phyloP scores from a whole-genome alignment of 2,113 vertebrate species.

The Heptranchias perlo region DNA sequence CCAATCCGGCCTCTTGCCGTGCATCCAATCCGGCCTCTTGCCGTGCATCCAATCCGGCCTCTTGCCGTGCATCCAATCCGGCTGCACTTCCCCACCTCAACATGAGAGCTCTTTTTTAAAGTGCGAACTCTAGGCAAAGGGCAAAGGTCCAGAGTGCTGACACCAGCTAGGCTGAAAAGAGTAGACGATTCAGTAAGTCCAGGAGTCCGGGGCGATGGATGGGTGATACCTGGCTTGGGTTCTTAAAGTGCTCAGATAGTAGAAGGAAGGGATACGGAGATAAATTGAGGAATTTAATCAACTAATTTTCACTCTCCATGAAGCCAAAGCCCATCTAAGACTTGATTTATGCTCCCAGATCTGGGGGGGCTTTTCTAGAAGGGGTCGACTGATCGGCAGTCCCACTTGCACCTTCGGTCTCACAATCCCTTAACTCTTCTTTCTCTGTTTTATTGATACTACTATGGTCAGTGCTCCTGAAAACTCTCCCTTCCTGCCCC shows the following conservation, averaged over 20 bases:
- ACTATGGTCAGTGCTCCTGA: not conserved
- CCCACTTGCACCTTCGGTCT: not conserved
- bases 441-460: not conserved
- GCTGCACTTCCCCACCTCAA: not conserved
- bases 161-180: not conserved
- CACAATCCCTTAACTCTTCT: too few species aligned
- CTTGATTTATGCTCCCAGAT: not conserved
- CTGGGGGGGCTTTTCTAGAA: not conserved
- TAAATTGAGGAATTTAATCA: not conserved
- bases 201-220: too few species aligned
- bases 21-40: too few species aligned
- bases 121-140: not conserved
- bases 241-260: not conserved
- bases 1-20: too few species aligned
- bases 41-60: too few species aligned
- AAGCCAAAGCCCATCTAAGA: not conserved
- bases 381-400: not conserved
- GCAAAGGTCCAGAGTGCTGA: not conserved
- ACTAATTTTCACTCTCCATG: not conserved
- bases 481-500: not conserved
- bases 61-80: not conserved
- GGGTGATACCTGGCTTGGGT: not conserved
- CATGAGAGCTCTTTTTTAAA: not conserved
- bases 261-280: not conserved
- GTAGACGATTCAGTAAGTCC: not conserved